These are phyloP conservation scores for Cryptocephalus moraei DNA, from an alignment of 2,888 invertebrate genomes.

Conservation along the genomic window DNA sequence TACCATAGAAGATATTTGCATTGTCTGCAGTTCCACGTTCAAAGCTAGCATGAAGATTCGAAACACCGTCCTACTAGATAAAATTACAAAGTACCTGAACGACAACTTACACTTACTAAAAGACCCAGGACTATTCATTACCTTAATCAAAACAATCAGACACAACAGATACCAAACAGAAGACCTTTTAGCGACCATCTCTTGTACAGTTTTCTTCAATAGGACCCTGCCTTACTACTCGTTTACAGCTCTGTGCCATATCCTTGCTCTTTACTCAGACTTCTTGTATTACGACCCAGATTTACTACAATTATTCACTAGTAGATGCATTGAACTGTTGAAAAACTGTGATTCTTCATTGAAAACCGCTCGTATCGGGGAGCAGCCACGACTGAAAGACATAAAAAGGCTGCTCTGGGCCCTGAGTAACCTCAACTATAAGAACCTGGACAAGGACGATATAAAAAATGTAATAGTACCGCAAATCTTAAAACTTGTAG, in stretches of 20 bases:
- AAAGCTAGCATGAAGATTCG: slow-evolving; percentile 34
- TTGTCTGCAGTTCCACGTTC: slow-evolving; percentile 34
- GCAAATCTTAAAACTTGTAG: slow-evolving; percentile 23
- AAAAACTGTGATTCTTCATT: slow-evolving; percentile 16
- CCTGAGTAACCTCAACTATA: slow-evolving; percentile 28
- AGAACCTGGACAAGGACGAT: slow-evolving; percentile 17
- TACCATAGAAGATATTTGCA: slow-evolving; percentile 31
- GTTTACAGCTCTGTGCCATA: slow-evolving; percentile 33
- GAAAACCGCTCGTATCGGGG: slow-evolving; percentile 15
- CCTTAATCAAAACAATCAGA: slow-evolving; percentile 37
- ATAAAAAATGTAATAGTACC: slow-evolving; percentile 27
- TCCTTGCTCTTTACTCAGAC: slow-evolving; percentile 37
- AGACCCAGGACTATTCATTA: slow-evolving; percentile 34
- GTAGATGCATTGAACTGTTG: slow-evolving; percentile 24
- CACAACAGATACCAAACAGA: slow-evolving; percentile 33
- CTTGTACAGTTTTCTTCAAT: slow-evolving; percentile 32
- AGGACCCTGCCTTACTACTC: slow-evolving; percentile 29
- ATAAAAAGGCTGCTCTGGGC: slow-evolving; percentile 39
- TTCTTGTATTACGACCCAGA: slow-evolving; percentile 31
- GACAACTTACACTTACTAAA: slow-evolving; percentile 30
- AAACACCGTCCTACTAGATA: slow-evolving; percentile 25
- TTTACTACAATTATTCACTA: slow-evolving; percentile 26
- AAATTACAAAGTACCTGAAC: slow-evolving; percentile 27
- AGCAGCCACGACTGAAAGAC: slow-evolving; percentile 35
- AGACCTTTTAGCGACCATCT: slow-evolving; percentile 31